Evolutionary conservation across 2,888 invertebrate genomes (phyloP).

Genomic region (Apoda limacodes): DNA sequence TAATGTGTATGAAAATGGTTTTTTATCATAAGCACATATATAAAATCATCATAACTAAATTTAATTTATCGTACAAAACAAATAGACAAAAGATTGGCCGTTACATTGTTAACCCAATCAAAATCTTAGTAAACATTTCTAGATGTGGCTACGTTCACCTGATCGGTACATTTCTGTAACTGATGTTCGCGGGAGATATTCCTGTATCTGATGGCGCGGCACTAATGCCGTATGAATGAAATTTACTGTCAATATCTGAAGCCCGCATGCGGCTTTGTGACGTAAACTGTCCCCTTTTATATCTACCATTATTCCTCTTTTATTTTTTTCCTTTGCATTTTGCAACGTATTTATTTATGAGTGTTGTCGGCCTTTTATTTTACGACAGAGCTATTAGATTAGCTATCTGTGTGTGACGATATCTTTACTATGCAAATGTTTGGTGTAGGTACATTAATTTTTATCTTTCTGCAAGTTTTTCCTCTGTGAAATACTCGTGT

Average conservation of each 20-base stretch:
- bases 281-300: conserved; percentile 65
- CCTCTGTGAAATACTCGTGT: too few relatives aligned
- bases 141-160: conserved; percentile 9
- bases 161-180: conserved; percentile 8
- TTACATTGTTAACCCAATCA: too few relatives aligned
- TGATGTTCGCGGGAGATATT: conserved; percentile 29
- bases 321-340: conserved; percentile 51
- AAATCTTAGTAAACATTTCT: too few relatives aligned
- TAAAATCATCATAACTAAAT: too few relatives aligned
- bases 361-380: conserved; percentile 30
- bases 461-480: too few relatives aligned
- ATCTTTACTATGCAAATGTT: not conserved
- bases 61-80: too few relatives aligned
- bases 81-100: too few relatives aligned
- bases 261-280: conserved; percentile 69
- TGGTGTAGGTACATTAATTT: too few relatives aligned
- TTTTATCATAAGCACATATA: too few relatives aligned
- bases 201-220: conserved; percentile 67
- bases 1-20: too few relatives aligned
- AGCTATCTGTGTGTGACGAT: conserved; percentile 22
- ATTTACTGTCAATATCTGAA: conserved; percentile 70
- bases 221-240: conserved; percentile 70
- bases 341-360: conserved; percentile 47
- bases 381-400: conserved; percentile 24
- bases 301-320: conserved; percentile 50